Evolutionary conservation across 2,797 vertebrate species (phyloP), one percentile per base, ranked within the genome.

Genomic region (Nannoperca australis): DNA sequence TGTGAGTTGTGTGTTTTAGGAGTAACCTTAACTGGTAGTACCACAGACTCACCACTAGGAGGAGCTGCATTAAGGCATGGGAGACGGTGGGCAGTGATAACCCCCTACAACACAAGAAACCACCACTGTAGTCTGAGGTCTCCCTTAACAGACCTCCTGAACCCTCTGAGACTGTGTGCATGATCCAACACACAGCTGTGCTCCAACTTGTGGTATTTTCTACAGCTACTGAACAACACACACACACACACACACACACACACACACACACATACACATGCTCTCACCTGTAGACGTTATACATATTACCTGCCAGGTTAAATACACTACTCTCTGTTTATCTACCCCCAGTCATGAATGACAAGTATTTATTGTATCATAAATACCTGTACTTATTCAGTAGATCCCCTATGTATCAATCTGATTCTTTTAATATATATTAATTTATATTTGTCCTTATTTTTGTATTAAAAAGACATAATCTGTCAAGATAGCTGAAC

Each of bases 391-490:
- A 96, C 97, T 97, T 98, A 97, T 97, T 95, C 94, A 95, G 92
- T 98, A 98, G 97, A 93, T 92, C 95, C 95, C 94, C 93, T 94
- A 96, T 97, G 96, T 96, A 95, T 96, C 96, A 93, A 96, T 96
- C 95, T 96, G 92, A 95, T 96, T 97, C 96, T 96, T 97, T 99
- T 99, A 98, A 99, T 99, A 99, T 99, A 98, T 99, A 99, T 98
- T 99, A 99, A 99, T 99, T 99, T 99, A 99, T 99, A 98, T 98
- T 98, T 97, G 95, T 98, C 96, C 96, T 96, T 98, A 98, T 98
- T 97, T 98, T 97, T 98, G 95, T 98, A 97, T 95, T 95, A 95
- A 96, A 92, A 93, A 96, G 92, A 92, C 93, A 96, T 95, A 96
- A 96, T 96, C 91, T 95, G 96, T 96, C 94, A 95, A 95, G 94